Evolutionary conservation across 1,140 invertebrate species (phyloP), one percentile per base, ranked within the genome.

Genomic region (Fopius arisanus): DNA sequence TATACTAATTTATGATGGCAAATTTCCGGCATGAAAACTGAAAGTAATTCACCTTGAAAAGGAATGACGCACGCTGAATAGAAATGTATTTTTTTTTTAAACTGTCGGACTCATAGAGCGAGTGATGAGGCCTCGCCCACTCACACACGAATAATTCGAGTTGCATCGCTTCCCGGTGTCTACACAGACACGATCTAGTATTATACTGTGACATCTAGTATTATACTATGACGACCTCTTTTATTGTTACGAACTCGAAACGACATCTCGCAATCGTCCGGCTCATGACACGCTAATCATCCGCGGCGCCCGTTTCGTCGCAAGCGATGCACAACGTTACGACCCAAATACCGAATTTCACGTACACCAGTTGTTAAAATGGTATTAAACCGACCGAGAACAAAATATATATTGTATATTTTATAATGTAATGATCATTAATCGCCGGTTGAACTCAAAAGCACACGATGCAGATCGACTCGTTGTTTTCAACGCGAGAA

Each of bases 261-360:
- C 43, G 71, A 67, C 63, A 68, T 73, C 71, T 73, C 72, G 72
- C 72, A 73, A 73, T 73, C 66, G 72, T 73, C 66, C 65, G 62
- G 68, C 73, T 73, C 71, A 74, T 74, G 70, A 72, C 72, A 74
- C 66, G 75, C 75, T 68, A 77, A 77, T 77, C 73, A 77, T 72
- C 73, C 70, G 63, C 63, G 73, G 66, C 72, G 70, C 72, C 67
- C 65, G 68, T 41, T 74, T 72, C 43, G 59, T 65, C 51, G 65
- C 51, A 19, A 26, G 37, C 72, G 65, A 43, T 31, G 67, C 67
- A 21, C 40, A 74, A 63, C 66, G 16, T 66, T 41, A 72, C 67
- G 75, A 77, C 75, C 75, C 73, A 77, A 77, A 77, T 77, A 74
- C 72, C 70, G 51, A 74, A 74, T 74, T 74, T 74, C 29, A 73